Base-by-base conservation (phyloP, 2,888 invertebrate genomes). In the Pyrrhia umbra region DNA sequence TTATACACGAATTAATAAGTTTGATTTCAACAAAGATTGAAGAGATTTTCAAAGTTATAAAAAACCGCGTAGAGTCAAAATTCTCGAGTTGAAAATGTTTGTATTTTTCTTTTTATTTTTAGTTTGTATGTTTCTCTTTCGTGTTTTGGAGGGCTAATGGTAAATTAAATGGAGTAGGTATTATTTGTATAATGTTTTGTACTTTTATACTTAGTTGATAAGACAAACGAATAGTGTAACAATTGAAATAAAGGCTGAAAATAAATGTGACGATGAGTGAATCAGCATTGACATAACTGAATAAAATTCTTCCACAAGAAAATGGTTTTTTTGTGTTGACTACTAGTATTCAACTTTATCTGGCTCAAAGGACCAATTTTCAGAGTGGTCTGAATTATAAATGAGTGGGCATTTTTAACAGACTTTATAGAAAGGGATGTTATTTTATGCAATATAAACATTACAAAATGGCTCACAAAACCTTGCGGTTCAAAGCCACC, bases 141-240 rank as follows among this genome's bases (percentile, higher is more conserved):
- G 4, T 30, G 30, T 13, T 13, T 2, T 4, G 4, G 13, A 30
- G 30, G 1, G 13, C n/a, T n/a, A 34, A n/a, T 34, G 34, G 3
- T 34, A 34, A n/a, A 34, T 34, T 34, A 34, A 34, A 34, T 34
- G 34, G 34, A n/a, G n/a, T 34, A 9, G 0, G n/a, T n/a, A n/a
- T n/a, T 65, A 60, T 30, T 20, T 58, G 21, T 49, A n/a, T 39
- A 34, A 0, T 39, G 37, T 54, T 68, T 71, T 61, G 10, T 58
- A 74, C 21, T 68, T 61, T 73, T 74, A 50, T 68, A 68, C 39
- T 40, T 47, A 8, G 16, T 47, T 34, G 23, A 13, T 51, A 30
- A 39, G 34, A 30, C 15, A 57, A 68, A 42, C 15, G 8, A 1
- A 2, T n/a, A 45, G 15, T 62, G 4, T 9, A 25, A 20, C 5